Base-by-base conservation (phyloP, 2,113 vertebrate species). In the Galemys pyrenaicus region DNA sequence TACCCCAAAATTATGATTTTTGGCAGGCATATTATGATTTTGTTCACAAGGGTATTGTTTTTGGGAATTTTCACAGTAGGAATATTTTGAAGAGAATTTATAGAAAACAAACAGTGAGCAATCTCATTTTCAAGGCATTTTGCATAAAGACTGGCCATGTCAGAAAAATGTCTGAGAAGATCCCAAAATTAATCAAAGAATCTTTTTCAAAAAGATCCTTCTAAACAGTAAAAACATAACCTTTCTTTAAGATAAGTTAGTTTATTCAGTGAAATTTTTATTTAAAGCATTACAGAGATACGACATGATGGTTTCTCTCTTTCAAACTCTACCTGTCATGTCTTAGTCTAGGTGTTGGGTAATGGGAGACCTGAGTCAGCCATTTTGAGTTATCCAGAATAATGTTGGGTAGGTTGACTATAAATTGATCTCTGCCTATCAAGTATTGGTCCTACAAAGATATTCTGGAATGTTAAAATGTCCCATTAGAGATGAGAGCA, bases 31-130 rank as follows among this genome's bases (percentile, higher is more conserved):
- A 77, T 67, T 93, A 65, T 87, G 77, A 87, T 96, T 96, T 97
- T 96, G 94, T 89, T 95, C 94, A 87, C 41, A 95, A 93, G 77
- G 95, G 92, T 41, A 96, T 94, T 95, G 90, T 97, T 51, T 16
- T 26, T 3, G 91, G 78, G 92, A 92, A 93, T 87, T 95, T 96
- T 94, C 84, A 95, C 56, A 19, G 87, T 96, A 96, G 96, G 96
- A 97, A 97, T 96, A 91, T 46, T 95, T 81, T 93, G 87, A 94
- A 83, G 92, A 91, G 89, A 96, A 95, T 97, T 96, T 97, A 96
- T 95, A 96, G 94, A 94, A 94, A 93, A 96, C 8, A 51, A 51
- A 51, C 16, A 51, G 26, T 6, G 9, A 49, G 12, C 46, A 54
- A 93, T 84, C 80, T 94, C 75, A 90, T 92, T 97, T 96, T 91